Conservation (phyloP, 2,113 vertebrate species). For the Dicaeum eximium region DNA sequence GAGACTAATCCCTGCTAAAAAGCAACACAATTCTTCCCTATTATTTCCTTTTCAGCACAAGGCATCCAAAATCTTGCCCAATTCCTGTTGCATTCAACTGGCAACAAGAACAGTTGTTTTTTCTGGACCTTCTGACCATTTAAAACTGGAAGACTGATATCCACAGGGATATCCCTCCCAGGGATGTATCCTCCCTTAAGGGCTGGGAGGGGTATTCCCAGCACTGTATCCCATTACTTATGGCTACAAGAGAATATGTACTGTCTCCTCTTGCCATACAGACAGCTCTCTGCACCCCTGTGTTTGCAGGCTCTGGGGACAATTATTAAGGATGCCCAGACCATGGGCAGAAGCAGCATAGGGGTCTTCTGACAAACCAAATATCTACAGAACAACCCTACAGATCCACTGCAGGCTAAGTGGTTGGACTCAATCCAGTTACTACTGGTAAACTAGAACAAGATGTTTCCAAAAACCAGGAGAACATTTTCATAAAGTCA, state of each 20-base stretch:
- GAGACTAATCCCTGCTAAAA: not conserved
- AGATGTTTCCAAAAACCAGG: not conserved
- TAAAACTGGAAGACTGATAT: not conserved
- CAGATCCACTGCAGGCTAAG: not conserved
- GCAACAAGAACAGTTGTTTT: not conserved
- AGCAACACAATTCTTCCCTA: not conserved
- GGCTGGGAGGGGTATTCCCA: not conserved
- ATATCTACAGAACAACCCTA: not conserved
- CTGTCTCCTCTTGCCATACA: not conserved
- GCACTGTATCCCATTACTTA: not conserved
- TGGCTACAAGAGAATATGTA: not conserved
- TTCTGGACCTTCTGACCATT: not conserved
- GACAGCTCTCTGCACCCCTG: not conserved
- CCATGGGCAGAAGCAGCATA: not conserved
- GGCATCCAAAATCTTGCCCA: not conserved
- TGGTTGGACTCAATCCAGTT: not conserved
- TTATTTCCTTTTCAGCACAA: not conserved
- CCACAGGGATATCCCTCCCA: not conserved
- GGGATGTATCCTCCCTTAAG: not conserved
- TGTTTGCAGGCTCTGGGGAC: not conserved
- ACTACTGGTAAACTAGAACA: not conserved
- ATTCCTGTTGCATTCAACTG: not conserved
- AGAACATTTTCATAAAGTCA: not conserved
- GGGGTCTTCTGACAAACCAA: not conserved
- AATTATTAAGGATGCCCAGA: not conserved